phyloP scores from a whole-genome alignment of 2,113 vertebrate species.

The Malurus cyaneus region DNA sequence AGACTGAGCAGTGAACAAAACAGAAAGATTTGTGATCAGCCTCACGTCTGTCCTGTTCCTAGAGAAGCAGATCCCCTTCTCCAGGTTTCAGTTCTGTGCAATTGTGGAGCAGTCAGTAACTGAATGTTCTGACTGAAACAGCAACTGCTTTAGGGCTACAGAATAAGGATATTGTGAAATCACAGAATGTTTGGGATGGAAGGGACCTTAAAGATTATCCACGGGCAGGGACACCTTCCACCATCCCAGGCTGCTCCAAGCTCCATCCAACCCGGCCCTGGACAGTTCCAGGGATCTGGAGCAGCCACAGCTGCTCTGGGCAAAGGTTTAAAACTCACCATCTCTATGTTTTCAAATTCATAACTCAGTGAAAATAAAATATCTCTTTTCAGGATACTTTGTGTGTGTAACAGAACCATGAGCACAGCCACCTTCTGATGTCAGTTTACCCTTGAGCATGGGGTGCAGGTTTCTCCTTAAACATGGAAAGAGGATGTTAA shows the following conservation, averaged over 20 bases:
- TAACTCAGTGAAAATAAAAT: neutral
- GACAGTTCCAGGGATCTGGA: neutral
- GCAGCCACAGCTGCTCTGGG: neutral
- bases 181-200: neutral
- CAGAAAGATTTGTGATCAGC: neutral
- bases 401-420: neutral
- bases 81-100: neutral
- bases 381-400: neutral
- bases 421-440: neutral
- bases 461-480: neutral
- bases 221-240: neutral
- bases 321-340: neutral
- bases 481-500: fast-evolving
- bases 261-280: neutral
- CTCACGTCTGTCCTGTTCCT: neutral
- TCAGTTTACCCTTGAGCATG: neutral
- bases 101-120: neutral
- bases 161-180: neutral
- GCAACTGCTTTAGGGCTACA: neutral
- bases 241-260: neutral
- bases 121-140: neutral
- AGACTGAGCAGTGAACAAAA: neutral
- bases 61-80: neutral
- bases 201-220: neutral
- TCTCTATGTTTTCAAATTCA: neutral